phyloP scores from a whole-genome alignment of 2,888 invertebrate species.

The Eupithecia pulchellata region DNA sequence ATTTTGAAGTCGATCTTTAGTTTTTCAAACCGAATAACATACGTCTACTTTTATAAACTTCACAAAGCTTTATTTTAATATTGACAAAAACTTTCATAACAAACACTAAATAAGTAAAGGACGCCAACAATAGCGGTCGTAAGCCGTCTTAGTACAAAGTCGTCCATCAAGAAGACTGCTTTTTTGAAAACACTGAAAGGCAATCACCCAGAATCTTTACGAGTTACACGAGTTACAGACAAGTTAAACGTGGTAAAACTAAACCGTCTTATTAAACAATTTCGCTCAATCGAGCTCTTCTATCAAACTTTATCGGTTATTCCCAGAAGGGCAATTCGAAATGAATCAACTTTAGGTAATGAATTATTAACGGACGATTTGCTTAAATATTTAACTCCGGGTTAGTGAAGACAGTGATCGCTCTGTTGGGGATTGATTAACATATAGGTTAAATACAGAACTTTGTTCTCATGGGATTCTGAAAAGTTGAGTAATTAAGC shows the following conservation, averaged over 20 bases:
- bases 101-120: no score
- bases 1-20: no score
- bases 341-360: constrained; percentile 51
- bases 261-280: constrained; percentile 9
- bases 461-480: background rate
- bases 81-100: no score
- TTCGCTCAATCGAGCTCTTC: background rate
- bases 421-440: constrained; percentile 10
- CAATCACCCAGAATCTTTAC: background rate
- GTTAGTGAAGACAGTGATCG: constrained; percentile 7
- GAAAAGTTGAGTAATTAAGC: no score
- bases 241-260: background rate
- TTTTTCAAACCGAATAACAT: no score
- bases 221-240: no score
- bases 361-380: constrained; percentile 52
- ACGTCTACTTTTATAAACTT: no score
- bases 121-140: no score
- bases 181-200: background rate
- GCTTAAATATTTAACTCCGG: constrained; percentile 50
- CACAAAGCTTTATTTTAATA: no score
- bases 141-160: no score
- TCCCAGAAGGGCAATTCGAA: constrained; percentile 48
- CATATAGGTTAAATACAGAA: background rate
- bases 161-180: no score
- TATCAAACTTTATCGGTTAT: constrained; percentile 47